Evolutionary conservation across 2,888 invertebrate genomes (phyloP).

Genomic region (Leptopterna dolabrata): DNA sequence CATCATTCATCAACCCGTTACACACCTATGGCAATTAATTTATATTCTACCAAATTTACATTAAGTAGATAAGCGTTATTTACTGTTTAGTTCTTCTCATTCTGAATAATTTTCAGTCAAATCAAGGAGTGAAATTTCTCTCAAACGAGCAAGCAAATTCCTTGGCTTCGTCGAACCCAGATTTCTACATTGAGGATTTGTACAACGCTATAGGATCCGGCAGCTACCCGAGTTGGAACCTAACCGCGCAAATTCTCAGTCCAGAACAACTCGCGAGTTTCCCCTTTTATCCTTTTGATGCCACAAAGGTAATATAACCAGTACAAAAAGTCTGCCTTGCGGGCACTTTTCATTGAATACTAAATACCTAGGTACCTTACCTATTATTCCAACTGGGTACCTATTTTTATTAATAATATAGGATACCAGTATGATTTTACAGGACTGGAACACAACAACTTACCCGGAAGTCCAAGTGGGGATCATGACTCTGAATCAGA

Average conservation of each 20-base stretch:
- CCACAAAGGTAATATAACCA: conserved; percentile 66
- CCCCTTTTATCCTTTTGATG: conserved; percentile 69
- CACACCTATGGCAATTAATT: too few species aligned
- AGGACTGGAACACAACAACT: background rate
- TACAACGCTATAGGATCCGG: conserved; percentile 67
- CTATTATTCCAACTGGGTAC: too few species aligned
- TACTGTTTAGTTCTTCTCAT: too few species aligned
- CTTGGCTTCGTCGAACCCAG: conserved; percentile 65
- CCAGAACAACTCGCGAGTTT: conserved; percentile 66
- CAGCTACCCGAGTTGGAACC: conserved; percentile 68
- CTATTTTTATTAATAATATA: too few species aligned
- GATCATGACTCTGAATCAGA: conserved; percentile 68
- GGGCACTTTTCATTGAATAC: background rate
- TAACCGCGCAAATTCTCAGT: conserved; percentile 68
- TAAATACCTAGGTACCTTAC: background rate
- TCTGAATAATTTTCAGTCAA: conserved; percentile 61
- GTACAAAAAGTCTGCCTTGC: background rate
- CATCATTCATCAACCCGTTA: too few species aligned
- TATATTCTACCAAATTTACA: too few species aligned
- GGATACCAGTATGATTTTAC: too few species aligned
- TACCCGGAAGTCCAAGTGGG: conserved; percentile 64
- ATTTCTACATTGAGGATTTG: conserved; percentile 67
- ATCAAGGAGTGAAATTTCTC: conserved; percentile 68
- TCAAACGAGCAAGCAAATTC: conserved; percentile 65
- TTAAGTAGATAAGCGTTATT: too few species aligned